Percentiles rank a stretch among this genome's conserved stretches.
phyloP scores from a whole-genome alignment of 2,797 vertebrate species.

The Botia almorhae region DNA sequence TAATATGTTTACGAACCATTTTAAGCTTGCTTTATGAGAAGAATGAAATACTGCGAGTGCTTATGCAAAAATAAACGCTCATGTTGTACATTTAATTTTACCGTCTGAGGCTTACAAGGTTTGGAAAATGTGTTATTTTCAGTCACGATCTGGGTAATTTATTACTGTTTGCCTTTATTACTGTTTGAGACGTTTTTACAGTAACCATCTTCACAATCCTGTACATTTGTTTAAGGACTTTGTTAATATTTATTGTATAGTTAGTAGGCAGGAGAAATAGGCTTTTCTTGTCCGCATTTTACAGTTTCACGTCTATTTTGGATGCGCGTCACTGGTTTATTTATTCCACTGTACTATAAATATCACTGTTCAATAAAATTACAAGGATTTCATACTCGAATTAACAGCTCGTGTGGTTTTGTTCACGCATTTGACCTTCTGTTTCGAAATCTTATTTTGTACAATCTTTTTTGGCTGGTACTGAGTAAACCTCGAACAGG shows the following conservation, averaged over 20 bases:
- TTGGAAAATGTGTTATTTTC: slow-evolving; percentile 70
- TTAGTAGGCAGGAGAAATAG: slow-evolving; percentile 72
- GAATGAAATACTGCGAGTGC: slow-evolving; percentile 40
- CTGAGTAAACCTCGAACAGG: not conserved
- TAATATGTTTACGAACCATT: slow-evolving; percentile 73
- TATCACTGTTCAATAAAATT: slow-evolving; percentile 93
- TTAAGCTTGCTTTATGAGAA: slow-evolving; percentile 44
- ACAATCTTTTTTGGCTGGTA: not conserved
- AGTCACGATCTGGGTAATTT: slow-evolving; percentile 80
- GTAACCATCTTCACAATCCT: slow-evolving; percentile 71
- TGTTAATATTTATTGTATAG: slow-evolving; percentile 89
- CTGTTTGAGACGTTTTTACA: slow-evolving; percentile 68
- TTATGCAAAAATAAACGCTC: slow-evolving; percentile 46
- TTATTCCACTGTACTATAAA: slow-evolving; percentile 94
- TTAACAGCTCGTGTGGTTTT: slow-evolving; percentile 57
- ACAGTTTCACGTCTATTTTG: slow-evolving; percentile 79
- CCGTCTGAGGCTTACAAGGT: slow-evolving; percentile 65
- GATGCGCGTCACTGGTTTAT: slow-evolving; percentile 90
- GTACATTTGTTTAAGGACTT: slow-evolving; percentile 76
- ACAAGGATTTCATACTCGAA: slow-evolving; percentile 90
- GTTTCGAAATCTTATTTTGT: not conserved
- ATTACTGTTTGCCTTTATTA: slow-evolving; percentile 78
- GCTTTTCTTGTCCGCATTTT: slow-evolving; percentile 75
- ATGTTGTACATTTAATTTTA: slow-evolving; percentile 72
- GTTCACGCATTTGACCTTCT: slow-evolving; percentile 16